These are phyloP conservation scores for Rhea pennata DNA, from an alignment of 2,113 vertebrate species.

Conservation along the genomic window DNA sequence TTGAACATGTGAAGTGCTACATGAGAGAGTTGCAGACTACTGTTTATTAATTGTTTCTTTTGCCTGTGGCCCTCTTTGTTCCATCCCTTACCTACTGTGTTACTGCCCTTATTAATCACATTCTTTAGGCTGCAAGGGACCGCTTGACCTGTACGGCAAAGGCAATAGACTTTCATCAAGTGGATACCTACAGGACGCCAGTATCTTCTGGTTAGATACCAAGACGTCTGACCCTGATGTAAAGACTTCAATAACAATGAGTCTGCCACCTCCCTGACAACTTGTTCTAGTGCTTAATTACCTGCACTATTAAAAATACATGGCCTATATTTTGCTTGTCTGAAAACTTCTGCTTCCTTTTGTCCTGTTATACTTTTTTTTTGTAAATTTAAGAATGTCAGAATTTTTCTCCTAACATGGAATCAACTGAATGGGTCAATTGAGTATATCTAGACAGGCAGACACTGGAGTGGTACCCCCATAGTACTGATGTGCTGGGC, in stretches of 20 bases:
- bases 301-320: not conserved
- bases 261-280: not conserved
- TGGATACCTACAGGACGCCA: not conserved
- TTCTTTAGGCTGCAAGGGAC: conserved; percentile 14
- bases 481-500: not conserved
- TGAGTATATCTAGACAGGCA: not conserved
- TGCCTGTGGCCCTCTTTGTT: not conserved
- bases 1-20: conserved; percentile 2
- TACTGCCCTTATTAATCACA: not conserved
- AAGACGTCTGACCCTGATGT: not conserved
- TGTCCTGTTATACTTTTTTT: not conserved
- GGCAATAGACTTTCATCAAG: not conserved
- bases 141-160: not conserved
- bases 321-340: not conserved
- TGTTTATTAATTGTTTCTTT: conserved; percentile 61
- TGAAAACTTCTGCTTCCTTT: not conserved
- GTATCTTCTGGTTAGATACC: not conserved
- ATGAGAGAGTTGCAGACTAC: conserved; percentile 26
- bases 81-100: not conserved
- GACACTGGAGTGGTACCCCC: not conserved
- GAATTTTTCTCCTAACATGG: not conserved
- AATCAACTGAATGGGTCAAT: not conserved
- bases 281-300: not conserved
- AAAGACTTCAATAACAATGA: not conserved
- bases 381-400: not conserved